phyloP scores from a whole-genome alignment of 53 echinoderm and acorn worm species.

The Luidia sarsii region DNA sequence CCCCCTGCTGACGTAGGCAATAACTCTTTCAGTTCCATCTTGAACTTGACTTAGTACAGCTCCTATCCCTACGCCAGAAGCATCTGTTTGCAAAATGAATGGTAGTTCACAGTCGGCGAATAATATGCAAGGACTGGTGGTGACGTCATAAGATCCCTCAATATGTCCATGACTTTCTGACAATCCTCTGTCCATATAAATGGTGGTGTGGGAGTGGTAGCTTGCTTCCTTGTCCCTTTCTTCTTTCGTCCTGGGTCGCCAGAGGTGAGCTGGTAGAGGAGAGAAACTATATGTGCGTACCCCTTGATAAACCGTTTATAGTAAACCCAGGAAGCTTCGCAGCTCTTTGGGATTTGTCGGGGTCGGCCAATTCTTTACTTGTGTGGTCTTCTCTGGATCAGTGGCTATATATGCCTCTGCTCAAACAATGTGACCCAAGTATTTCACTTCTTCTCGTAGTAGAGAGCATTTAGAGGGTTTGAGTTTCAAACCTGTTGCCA shows the following conservation, averaged over 20 bases:
- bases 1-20: neutral
- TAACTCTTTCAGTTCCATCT: too few relatives aligned
- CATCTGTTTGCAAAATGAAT: too few relatives aligned
- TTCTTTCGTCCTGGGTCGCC: neutral
- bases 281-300: neutral
- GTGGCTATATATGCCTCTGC: neutral
- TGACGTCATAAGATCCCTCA: neutral
- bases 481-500: too few relatives aligned
- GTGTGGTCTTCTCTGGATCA: neutral
- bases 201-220: neutral
- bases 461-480: too few relatives aligned
- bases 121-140: too few relatives aligned
- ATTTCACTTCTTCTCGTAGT: neutral
- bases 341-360: neutral
- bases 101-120: too few relatives aligned
- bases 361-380: neutral
- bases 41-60: neutral
- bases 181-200: conserved; percentile 1
- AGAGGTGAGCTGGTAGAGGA: neutral
- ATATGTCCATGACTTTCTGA: neutral
- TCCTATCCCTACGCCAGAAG: neutral
- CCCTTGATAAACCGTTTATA: neutral
- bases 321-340: neutral
- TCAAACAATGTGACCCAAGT: neutral
- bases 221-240: neutral